Evolutionary conservation across 2,797 vertebrate genomes (phyloP), one percentile per base, ranked within the genome.

Genomic region (Chromis chromis): DNA sequence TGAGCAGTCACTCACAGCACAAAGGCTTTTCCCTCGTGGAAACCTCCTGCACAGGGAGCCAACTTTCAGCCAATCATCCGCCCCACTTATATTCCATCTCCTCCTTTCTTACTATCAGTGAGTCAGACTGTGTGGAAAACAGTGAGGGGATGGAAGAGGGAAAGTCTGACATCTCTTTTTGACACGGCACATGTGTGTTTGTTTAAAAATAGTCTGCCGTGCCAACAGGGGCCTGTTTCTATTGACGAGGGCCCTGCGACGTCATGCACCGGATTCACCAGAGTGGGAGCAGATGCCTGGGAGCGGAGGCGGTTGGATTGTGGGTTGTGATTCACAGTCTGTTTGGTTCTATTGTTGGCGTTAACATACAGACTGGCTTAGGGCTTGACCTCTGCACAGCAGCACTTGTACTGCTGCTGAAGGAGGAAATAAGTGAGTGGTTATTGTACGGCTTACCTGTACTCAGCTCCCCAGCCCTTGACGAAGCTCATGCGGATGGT

Each of bases 401-500:
- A 46, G 14, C 3, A 0, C 8, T 55, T 52, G 25, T 17, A 44
- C 19, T 21, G 19, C 39, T 28, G 31, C 74, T 50, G 50, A 72
- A 33, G 61, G 1, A 49, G 36, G 22, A 72, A 50, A 58, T 1
- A 3, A 60, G n/a, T 3, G n/a, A 6, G 36, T 14, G 54, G 10
- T 31, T 60, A 5, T 56, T 16, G 9, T 21, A 21, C 39, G 48
- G n/a, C 6, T 52, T 62, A 99, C 98, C 98, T 98, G 96, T 99
- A 99, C 76, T 99, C 98, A 0, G 98, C 97, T 59, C 98, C 98
- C 98, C 98, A 99, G 83, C 98, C 98, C 83, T 99, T 99, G 78
- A 99, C 98, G 0, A 99, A 99, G 94, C 98, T 99, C 98, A 99
- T 99, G 12, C 98, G 96, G 74, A 99, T 99, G 50, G 98, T 99